Evolutionary conservation across 1,140 invertebrate genomes (phyloP).

Genomic region (Papilio xuthus): DNA sequence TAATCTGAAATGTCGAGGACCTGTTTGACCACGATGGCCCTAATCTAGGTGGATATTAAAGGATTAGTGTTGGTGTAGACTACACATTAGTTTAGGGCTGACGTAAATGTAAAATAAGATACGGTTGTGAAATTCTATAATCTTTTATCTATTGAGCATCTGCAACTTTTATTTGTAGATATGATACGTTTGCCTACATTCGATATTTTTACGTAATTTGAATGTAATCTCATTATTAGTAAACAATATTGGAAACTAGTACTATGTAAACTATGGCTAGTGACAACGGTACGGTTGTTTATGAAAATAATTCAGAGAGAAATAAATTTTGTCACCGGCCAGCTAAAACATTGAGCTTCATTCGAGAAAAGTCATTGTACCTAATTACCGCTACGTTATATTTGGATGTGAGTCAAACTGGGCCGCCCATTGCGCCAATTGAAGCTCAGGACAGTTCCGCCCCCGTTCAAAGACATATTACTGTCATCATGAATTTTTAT

Average conservation of each 20-base stretch:
- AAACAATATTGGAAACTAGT: neutral
- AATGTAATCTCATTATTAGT: neutral
- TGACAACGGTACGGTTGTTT: neutral
- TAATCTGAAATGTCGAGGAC: constrained; percentile 18
- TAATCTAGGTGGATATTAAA: constrained; percentile 12
- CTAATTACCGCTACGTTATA: constrained; percentile 27
- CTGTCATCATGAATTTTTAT: neutral
- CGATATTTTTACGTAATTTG: neutral
- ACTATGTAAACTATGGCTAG: neutral
- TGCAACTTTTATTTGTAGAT: neutral
- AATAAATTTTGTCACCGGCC: neutral
- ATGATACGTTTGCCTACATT: neutral
- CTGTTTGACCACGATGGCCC: constrained; percentile 9
- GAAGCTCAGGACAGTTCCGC: constrained; percentile 29
- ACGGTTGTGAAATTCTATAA: neutral
- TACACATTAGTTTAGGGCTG: neutral
- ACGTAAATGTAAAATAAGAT: constrained; percentile 11
- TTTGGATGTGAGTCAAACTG: constrained; percentile 34
- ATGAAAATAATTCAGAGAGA: neutral
- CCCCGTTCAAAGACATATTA: neutral
- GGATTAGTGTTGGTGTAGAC: constrained; percentile 1
- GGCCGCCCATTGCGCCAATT: constrained; percentile 33
- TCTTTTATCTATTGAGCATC: neutral
- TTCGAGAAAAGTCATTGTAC: constrained; percentile 27
- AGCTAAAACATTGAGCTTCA: constrained; percentile 6